A percentile compares a stretch with the other conserved stretches of the same genome.
These are phyloP conservation scores for Vanessa cardui DNA, from an alignment of 2,888 invertebrate species.

Conservation along the genomic window DNA sequence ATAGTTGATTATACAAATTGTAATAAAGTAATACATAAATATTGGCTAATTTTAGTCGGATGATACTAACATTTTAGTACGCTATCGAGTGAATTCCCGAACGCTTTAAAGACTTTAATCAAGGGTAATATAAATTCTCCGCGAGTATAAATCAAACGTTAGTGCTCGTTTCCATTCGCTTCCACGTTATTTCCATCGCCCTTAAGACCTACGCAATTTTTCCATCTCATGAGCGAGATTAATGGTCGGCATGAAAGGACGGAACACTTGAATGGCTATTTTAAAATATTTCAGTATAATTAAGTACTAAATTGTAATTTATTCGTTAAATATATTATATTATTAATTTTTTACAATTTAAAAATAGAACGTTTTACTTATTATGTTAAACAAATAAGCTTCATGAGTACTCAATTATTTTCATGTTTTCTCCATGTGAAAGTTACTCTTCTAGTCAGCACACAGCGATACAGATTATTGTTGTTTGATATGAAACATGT, in stretches of 20 bases:
- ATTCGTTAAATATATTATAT: too few relatives aligned
- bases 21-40: too few relatives aligned
- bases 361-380: too few relatives aligned
- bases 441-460: too few relatives aligned
- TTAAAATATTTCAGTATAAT: constrained; percentile 36
- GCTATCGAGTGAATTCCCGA: neutral
- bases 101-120: constrained; percentile 8
- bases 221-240: constrained; percentile 62
- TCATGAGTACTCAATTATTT: too few relatives aligned
- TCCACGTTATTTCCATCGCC: constrained; percentile 63
- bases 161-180: constrained; percentile 42
- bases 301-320: neutral
- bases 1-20: too few relatives aligned
- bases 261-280: constrained; percentile 57
- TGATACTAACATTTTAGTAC: neutral
- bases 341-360: too few relatives aligned
- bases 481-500: too few relatives aligned
- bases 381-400: too few relatives aligned
- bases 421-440: too few relatives aligned
- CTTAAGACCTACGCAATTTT: constrained; percentile 63
- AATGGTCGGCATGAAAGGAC: constrained; percentile 62
- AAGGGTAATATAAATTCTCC: constrained; percentile 33
- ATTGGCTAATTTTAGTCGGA: neutral
- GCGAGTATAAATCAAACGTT: constrained; percentile 62
- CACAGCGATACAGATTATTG: too few relatives aligned